Base-by-base conservation (phyloP, 2,888 invertebrate species). In the Cotesia congregata region DNA sequence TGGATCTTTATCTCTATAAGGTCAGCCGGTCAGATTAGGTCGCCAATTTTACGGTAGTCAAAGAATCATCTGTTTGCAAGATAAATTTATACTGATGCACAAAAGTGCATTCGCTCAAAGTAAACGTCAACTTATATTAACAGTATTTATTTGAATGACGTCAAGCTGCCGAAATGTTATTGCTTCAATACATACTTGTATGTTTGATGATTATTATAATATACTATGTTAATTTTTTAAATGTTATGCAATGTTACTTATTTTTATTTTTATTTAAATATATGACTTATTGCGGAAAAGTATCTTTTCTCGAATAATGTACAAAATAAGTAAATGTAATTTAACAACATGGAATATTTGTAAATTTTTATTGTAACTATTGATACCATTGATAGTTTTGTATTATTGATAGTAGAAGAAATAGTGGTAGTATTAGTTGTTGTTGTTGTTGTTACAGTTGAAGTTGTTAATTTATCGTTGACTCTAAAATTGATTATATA, bases 1-100 rank as follows among this genome's bases (percentile, higher is more conserved):
- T 85, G 84, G 83, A 83, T 83, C 80, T 84, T 84, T 85, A 85
- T 86, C 85, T 50, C 50, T 50, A 30, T 81, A 72, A 82, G 85
- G 83, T 85, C 85, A 83, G 70, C 79, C 79, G 67, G 67, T 72
- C 73, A 72, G 76, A 72, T 78, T 80, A 72, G 73, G 75, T 80
- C 50, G 80, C 73, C 83, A 80, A 80, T 83, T 80, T 78, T 74
- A 74, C 79, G 76, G 78, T 74, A 77, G 77, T 80, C 77, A 83
- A 80, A 82, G 81, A 83, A 82, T 80, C 78, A 77, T 79, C 80
- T 82, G 82, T 82, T 82, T 62, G 9, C 20, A n/a, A 17, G 9
- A 70, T 9, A 70, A n/a, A 59, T 6, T 59, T n/a, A 59, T 20
- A 59, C 30, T 6, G 3, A 70, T 30, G 30, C 59, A 5, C 5